Evolutionary conservation across 1,140 invertebrate species (phyloP), one percentile per base, ranked within the genome.

Genomic region (Trinorchestia longiramus): DNA sequence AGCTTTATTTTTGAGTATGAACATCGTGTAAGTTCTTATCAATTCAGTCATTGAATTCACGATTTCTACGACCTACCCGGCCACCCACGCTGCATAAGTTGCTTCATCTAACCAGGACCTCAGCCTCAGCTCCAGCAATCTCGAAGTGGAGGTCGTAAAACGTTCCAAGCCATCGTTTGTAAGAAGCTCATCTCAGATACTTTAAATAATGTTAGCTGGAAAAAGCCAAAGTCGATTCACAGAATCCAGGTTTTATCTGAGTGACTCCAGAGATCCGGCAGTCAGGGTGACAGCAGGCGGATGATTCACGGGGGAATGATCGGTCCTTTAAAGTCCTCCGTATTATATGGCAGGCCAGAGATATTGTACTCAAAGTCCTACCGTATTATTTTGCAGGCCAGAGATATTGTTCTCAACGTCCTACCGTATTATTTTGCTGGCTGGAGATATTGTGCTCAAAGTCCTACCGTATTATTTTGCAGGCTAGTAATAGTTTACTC

Each of bases 121-220:
- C 43, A 36, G 43, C 41, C 36, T 42, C 3, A 90, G 41, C 11
- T 36, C 41, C n/a, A 90, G 88, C 23, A 42, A 41, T 15, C 36
- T 90, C 0, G 88, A 41, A 3, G 3, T 42, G 88, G 41, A 77
- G n/a, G 88, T 17, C 88, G 28, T 90, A 90, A 90, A 90, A 42
- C 6, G 88, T 28, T 43, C n/a, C 41, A 90, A 90, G 88, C 88
- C 43, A 43, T 90, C 88, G 88, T 43, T 42, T 90, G 11, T 42
- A 41, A 41, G 88, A 15, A 28, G 88, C 88, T 90, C 88, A 90
- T 90, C 88, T 90, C 43, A 43, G 43, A 90, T 90, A 36, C 88
- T 43, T 90, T 90, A 43, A 90, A 90, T 90, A 90, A 90, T 90
- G 88, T 90, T 43, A 41, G 43, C 41, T 15, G 88, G 43, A 90